Percentiles rank a stretch among this genome's conserved stretches.
Evolutionary conservation across 1,140 invertebrate species (phyloP).

Genomic region (Brevipalpus yothersi): DNA sequence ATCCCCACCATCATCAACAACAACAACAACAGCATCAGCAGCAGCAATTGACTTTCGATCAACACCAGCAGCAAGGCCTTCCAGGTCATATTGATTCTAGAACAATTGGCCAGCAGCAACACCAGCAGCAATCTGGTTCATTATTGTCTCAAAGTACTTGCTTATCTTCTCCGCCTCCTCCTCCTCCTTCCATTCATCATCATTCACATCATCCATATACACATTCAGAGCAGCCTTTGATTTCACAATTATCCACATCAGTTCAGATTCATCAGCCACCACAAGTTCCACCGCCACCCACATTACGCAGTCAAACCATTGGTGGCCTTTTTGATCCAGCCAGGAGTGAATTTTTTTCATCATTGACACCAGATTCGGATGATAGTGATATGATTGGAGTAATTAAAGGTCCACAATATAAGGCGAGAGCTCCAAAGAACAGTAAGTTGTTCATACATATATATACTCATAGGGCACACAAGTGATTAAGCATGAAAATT

Average conservation of each 20-base stretch:
- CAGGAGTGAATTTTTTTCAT: background rate
- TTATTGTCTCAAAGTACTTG: no score
- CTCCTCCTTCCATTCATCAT: background rate
- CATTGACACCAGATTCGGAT: background rate
- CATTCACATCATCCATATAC: background rate
- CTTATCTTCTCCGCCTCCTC: background rate
- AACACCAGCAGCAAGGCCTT: no score
- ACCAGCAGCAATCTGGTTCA: no score
- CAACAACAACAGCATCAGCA: background rate
- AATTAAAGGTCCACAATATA: slow-evolving; percentile 1
- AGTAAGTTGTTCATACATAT: slow-evolving; percentile 2
- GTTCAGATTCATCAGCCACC: background rate
- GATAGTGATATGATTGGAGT: background rate
- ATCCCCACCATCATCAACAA: background rate
- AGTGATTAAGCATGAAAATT: background rate
- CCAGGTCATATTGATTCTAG: no score
- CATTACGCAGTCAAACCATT: background rate
- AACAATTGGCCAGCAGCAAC: no score
- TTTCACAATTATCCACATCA: background rate
- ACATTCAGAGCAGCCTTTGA: background rate
- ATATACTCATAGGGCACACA: no score
- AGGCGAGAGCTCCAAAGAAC: slow-evolving; percentile 6
- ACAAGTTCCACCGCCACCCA: background rate
- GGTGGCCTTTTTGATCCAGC: background rate
- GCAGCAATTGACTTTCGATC: no score